Conservation (phyloP, 2,113 vertebrate species). For the Pionites leucogaster region DNA sequence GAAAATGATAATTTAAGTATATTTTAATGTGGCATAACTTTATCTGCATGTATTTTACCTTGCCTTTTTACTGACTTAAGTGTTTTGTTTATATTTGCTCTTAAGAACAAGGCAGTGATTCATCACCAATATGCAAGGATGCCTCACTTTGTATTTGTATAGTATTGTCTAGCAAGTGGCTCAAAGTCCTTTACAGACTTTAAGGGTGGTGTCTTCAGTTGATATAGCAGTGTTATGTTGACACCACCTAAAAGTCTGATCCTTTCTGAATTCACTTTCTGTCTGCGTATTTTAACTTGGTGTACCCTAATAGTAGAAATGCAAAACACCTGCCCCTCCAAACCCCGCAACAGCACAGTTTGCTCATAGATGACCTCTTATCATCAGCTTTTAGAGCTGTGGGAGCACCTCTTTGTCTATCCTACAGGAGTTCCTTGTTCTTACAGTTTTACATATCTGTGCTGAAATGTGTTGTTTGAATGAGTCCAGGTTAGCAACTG, state of each 20-base stretch:
- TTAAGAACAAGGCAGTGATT: conserved; percentile 22
- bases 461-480: background rate
- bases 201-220: background rate
- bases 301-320: background rate
- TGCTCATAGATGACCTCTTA: background rate
- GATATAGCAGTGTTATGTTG: background rate
- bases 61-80: background rate
- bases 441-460: background rate
- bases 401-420: background rate
- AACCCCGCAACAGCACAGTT: background rate
- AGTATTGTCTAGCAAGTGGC: background rate
- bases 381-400: background rate
- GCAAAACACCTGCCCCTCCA: background rate
- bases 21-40: background rate
- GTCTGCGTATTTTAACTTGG: background rate
- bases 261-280: background rate
- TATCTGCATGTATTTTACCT: background rate
- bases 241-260: conserved; percentile 26
- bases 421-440: background rate
- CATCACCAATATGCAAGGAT: background rate
- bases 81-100: conserved; percentile 12
- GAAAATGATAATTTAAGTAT: background rate
- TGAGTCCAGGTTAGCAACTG: background rate
- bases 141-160: conserved; percentile 21
- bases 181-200: background rate